phyloP scores from a whole-genome alignment of 2,888 invertebrate genomes.

The Ernsta delagoae region DNA sequence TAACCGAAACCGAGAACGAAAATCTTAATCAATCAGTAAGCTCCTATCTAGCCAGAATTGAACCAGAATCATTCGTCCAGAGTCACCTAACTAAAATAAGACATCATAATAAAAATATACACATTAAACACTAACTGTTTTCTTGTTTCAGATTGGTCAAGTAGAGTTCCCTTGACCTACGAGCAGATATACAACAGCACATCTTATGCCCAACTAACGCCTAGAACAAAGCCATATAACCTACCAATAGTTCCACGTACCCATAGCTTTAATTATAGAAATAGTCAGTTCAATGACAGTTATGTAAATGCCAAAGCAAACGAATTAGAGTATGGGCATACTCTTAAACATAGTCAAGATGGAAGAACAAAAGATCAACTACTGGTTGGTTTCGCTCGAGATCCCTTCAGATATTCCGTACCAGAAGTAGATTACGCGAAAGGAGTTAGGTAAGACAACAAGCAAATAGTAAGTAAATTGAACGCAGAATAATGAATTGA shows the following conservation, averaged over 20 bases:
- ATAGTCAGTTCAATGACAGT: constrained; percentile 29
- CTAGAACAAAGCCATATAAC: constrained; percentile 54
- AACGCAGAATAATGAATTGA: no score
- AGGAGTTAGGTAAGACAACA: constrained; percentile 64
- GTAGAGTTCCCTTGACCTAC: constrained; percentile 56
- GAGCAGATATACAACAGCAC: constrained; percentile 71
- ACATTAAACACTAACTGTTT: no score
- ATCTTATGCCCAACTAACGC: constrained; percentile 64
- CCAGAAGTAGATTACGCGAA: constrained; percentile 68
- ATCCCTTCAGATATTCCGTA: constrained; percentile 72
- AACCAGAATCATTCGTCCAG: no score
- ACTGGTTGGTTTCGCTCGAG: constrained; percentile 70
- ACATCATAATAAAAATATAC: no score
- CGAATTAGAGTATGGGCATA: constrained; percentile 49
- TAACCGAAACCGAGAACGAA: no score
- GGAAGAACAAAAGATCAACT: constrained; percentile 49
- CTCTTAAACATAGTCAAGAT: constrained; percentile 43
- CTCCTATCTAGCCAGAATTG: no score
- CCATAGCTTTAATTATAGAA: constrained; percentile 28
- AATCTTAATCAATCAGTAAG: no score
- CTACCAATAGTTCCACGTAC: constrained; percentile 46
- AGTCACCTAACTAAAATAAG: no score
- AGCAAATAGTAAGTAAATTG: no score
- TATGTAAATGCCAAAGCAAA: constrained; percentile 53
- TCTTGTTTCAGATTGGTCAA: constrained; percentile 62